Evolutionary conservation across 2,797 vertebrate genomes (phyloP).

Genomic region (Dromococcyx pavoninus): DNA sequence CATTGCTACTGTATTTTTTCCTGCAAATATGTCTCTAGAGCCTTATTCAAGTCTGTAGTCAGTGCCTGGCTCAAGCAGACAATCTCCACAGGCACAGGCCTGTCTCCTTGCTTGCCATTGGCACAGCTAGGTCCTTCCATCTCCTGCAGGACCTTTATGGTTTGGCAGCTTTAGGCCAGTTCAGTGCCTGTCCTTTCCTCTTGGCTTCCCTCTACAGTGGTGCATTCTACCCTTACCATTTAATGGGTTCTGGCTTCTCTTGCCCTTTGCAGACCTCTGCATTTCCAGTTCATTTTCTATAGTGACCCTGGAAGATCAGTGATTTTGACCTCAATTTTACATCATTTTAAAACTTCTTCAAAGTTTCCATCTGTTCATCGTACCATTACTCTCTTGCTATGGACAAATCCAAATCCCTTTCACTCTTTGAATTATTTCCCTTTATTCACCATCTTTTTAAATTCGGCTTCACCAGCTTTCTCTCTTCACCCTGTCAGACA

Average conservation of each 20-base stretch:
- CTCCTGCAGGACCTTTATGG: background rate
- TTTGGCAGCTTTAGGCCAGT: background rate
- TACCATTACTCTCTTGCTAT: background rate
- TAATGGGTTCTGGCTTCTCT: background rate
- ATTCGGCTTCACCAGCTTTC: constrained; percentile 3
- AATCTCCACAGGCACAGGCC: background rate
- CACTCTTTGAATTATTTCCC: background rate
- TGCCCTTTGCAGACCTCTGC: background rate
- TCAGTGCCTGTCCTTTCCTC: background rate
- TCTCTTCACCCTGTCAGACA: constrained; percentile 24
- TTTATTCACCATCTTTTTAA: background rate
- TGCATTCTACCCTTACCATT: background rate
- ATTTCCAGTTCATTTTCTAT: background rate
- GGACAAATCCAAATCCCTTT: background rate
- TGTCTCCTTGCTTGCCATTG: rapidly evolving
- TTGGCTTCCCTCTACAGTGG: background rate
- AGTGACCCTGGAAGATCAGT: background rate
- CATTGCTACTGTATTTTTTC: background rate
- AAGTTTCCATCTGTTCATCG: rapidly evolving
- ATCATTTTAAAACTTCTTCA: background rate
- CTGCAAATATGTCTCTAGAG: background rate
- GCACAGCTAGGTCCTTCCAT: background rate
- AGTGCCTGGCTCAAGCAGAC: background rate
- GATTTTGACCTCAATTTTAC: background rate
- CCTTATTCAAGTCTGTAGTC: background rate